Evolutionary conservation across 2,113 vertebrate species (phyloP), one percentile per base, ranked within the genome.

Genomic region (Microtus richardsoni): DNA sequence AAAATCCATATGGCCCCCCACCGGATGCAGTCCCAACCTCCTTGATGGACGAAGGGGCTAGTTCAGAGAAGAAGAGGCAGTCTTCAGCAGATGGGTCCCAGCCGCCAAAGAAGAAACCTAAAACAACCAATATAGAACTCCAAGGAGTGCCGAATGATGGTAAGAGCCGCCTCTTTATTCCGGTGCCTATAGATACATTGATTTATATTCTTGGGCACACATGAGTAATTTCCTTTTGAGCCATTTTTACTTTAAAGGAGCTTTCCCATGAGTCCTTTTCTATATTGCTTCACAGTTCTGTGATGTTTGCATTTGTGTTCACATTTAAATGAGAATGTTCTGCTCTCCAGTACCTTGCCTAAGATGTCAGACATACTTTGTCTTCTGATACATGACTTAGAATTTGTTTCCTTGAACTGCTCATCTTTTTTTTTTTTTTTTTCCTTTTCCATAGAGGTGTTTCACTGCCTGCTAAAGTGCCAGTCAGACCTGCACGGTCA

Each of bases 91-190:
- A 99, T 44, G 99, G 99, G 68, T 97, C 98, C 79, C 99, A 99
- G 58, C 99, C 99, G 2, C 99, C 99, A 88, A 99, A 99, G 98
- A 99, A 99, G 99, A 99, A 99, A 97, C 99, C 99, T 94, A 99
- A 99, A 97, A 99, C 99, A 66, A 99, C 99, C 98, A 99, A 99
- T 95, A 99, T 99, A 14, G 99, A 99, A 87, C 99, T 99, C 39
- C 99, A 99, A 98, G 99, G 99, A 98, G 99, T 99, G 19, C 99
- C 99, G 41, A 99, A 99, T 44, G 99, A 99, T 14, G 99, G 99
- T 99, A 95, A 91, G 99, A 66, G 58, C 26, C 0, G 0, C n/a
- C 4, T 49, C n/a, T n/a, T 60, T 4, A 13, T 28, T 44, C 62
- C 60, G 17, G 0, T 39, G 33, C 26, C 83, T 3, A 0, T 39